Evolutionary conservation across 2,888 invertebrate species (phyloP).

Genomic region (Cephalotes varians): DNA sequence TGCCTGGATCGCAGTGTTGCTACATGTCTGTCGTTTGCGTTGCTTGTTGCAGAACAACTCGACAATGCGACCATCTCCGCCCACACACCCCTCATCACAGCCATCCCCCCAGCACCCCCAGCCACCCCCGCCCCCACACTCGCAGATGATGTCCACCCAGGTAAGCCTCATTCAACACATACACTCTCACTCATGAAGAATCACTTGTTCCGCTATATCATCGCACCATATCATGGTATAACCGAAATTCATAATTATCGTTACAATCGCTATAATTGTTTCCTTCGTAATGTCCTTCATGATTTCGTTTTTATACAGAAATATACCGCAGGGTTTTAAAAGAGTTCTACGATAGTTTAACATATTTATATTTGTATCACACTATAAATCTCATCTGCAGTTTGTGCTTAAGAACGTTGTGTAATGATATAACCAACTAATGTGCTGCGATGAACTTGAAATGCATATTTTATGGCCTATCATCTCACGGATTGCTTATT

Average conservation of each 20-base stretch:
- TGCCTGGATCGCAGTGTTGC: slow-evolving; percentile 86
- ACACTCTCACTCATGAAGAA: slow-evolving; percentile 78
- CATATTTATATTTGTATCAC: background rate
- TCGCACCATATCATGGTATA: slow-evolving; percentile 78
- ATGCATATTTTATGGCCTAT: slow-evolving; percentile 62
- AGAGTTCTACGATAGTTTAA: background rate
- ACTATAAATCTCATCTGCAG: slow-evolving; percentile 6
- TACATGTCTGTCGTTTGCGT: slow-evolving; percentile 86
- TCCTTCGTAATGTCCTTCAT: background rate
- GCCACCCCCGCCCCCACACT: slow-evolving; percentile 92
- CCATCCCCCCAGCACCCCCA: slow-evolving; percentile 94
- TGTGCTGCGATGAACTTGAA: slow-evolving; percentile 59
- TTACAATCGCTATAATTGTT: slow-evolving; percentile 42
- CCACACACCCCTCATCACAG: slow-evolving; percentile 95
- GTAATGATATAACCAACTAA: slow-evolving; percentile 34
- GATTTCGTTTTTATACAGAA: background rate
- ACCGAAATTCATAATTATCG: slow-evolving; percentile 50
- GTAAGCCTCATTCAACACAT: slow-evolving; percentile 85
- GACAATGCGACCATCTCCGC: slow-evolving; percentile 93
- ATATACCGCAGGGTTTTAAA: background rate
- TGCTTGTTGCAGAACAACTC: slow-evolving; percentile 89
- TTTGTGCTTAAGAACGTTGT: slow-evolving; percentile 8
- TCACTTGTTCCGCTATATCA: slow-evolving; percentile 80
- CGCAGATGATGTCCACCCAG: slow-evolving; percentile 93
- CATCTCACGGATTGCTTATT: slow-evolving; percentile 66